A percentile compares a stretch with the other conserved stretches of the same genome.
Conservation (phyloP, 64 coral and sea anemone species). For the Hydrozoanthus tunicans region DNA sequence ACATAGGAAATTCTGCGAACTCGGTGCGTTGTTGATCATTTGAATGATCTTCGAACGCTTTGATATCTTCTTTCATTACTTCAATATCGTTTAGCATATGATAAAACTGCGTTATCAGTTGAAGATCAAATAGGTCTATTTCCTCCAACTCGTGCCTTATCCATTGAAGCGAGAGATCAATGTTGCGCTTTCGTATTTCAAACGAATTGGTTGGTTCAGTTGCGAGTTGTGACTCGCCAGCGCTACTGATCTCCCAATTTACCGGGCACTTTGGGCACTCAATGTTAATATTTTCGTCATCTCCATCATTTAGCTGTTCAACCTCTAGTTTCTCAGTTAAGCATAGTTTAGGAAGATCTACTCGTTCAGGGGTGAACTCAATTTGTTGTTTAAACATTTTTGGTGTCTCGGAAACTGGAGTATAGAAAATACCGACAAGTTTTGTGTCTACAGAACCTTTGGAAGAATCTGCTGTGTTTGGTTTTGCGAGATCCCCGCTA, state of each 20-base stretch:
- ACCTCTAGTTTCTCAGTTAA: constrained; percentile 5
- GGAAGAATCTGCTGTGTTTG: constrained; percentile 4
- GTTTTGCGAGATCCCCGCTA: neutral
- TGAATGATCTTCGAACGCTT: constrained; percentile 30
- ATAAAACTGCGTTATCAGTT: constrained; percentile 34
- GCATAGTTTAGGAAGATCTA: constrained; percentile 23
- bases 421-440: constrained; percentile 31
- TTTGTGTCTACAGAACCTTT: neutral
- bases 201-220: neutral
- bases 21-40: neutral
- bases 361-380: constrained; percentile 24
- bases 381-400: constrained; percentile 20
- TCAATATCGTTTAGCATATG: constrained; percentile 20
- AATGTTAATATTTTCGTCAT: neutral
- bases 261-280: neutral
- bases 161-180: constrained; percentile 49
- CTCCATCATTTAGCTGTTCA: neutral
- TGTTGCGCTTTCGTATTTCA: constrained; percentile 42
- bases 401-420: constrained; percentile 29
- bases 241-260: neutral
- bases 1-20: neutral
- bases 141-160: constrained; percentile 47
- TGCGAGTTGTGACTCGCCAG: neutral
- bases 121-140: constrained; percentile 34
- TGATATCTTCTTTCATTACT: constrained; percentile 30